Evolutionary conservation across 1,140 invertebrate species (phyloP).

Genomic region (Schmidtea mediterranea): DNA sequence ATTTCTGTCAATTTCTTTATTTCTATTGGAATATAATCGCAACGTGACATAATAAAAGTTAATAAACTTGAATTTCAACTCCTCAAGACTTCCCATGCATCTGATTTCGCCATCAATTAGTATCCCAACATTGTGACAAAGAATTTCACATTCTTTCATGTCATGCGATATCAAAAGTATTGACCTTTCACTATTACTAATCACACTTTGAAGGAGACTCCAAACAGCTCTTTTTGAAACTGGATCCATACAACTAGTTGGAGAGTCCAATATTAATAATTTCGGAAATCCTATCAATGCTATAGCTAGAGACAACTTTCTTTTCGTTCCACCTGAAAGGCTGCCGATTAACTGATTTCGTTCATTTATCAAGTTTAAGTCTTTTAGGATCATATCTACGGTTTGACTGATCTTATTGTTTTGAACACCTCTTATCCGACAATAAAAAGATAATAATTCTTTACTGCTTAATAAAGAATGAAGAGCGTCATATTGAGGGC

Average conservation of each 20-base stretch:
- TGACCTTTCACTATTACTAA: background rate
- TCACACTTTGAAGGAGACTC: constrained; percentile 30
- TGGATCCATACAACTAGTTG: constrained; percentile 30
- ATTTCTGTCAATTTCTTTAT: too few relatives aligned
- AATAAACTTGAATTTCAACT: constrained; percentile 28
- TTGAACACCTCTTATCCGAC: background rate
- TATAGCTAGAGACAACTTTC: constrained; percentile 71
- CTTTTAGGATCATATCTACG: background rate
- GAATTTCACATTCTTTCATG: constrained; percentile 33
- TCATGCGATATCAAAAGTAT: constrained; percentile 7
- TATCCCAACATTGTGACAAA: constrained; percentile 29
- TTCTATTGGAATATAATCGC: background rate
- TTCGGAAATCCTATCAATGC: constrained; percentile 39
- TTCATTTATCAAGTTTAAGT: background rate
- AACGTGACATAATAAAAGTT: constrained; percentile 13
- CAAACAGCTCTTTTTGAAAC: constrained; percentile 26
- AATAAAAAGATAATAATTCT: background rate
- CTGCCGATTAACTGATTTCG: background rate
- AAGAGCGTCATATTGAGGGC: constrained; percentile 32
- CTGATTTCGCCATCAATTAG: constrained; percentile 31
- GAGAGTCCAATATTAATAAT: constrained; percentile 27
- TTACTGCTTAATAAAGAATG: background rate
- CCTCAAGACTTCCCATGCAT: constrained; percentile 27
- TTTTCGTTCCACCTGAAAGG: constrained; percentile 44
- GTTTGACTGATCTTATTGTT: background rate